These are phyloP conservation scores for Caenorhabditis latens DNA, from an alignment of 1,140 invertebrate genomes.

Conservation along the genomic window DNA sequence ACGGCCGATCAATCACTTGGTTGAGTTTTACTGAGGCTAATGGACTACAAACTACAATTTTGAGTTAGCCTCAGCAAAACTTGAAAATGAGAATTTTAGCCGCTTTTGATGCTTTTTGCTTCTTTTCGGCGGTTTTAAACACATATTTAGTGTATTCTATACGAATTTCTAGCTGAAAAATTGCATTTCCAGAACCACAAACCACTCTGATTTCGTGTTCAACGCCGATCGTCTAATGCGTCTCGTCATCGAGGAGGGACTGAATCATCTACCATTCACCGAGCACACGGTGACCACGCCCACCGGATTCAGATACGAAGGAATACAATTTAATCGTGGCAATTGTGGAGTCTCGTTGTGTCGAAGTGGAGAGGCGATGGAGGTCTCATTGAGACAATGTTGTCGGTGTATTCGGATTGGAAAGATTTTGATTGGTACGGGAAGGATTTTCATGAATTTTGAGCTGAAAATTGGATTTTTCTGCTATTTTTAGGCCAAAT, in stretches of 20 bases:
- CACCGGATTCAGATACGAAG: constrained; percentile 89
- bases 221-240: constrained; percentile 94
- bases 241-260: constrained; percentile 95
- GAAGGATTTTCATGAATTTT: neutral
- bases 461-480: neutral
- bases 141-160: too few relatives aligned
- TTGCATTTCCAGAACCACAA: constrained; percentile 85
- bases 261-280: constrained; percentile 95
- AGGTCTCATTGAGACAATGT: constrained; percentile 93
- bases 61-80: too few relatives aligned
- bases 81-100: neutral
- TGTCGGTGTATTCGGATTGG: constrained; percentile 88
- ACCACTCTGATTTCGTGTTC: constrained; percentile 96
- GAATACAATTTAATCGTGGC: constrained; percentile 91
- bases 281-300: constrained; percentile 91
- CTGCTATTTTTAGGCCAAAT: too few relatives aligned
- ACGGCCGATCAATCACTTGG: too few relatives aligned
- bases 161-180: constrained; percentile 69
- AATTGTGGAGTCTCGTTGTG: constrained; percentile 99
- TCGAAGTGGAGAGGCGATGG: constrained; percentile 94
- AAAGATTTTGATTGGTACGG: constrained; percentile 58
- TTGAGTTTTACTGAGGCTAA: constrained; percentile 53
- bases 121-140: too few relatives aligned
- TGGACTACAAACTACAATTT: neutral
- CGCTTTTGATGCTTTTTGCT: too few relatives aligned